Evolutionary conservation across 2,797 vertebrate genomes (phyloP).

Genomic region (Sebastes taczanowskii): DNA sequence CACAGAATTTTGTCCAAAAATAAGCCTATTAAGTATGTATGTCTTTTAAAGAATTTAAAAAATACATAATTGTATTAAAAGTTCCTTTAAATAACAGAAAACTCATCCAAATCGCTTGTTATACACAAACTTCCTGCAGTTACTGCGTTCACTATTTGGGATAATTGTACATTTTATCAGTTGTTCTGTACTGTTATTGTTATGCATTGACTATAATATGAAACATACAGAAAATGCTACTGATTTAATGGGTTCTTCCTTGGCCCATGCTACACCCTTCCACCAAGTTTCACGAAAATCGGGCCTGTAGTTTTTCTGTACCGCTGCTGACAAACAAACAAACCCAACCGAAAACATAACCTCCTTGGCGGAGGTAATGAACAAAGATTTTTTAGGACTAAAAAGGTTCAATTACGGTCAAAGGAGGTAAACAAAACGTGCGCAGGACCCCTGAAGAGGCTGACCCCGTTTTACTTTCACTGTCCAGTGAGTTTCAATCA

Average conservation of each 20-base stretch:
- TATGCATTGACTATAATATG: too few relatives aligned
- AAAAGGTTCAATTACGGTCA: not conserved
- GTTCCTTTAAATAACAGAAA: too few relatives aligned
- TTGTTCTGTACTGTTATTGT: too few relatives aligned
- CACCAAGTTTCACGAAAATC: not conserved
- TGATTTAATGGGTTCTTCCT: not conserved
- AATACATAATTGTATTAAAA: too few relatives aligned
- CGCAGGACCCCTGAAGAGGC: not conserved
- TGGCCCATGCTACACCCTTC: not conserved
- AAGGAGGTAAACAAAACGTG: not conserved
- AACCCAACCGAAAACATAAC: not conserved
- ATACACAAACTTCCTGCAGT: too few relatives aligned
- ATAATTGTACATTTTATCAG: too few relatives aligned
- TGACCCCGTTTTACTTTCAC: conserved; percentile 7
- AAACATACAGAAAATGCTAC: too few relatives aligned
- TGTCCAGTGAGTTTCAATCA: conserved; percentile 25
- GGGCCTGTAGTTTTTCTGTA: not conserved
- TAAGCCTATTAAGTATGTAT: too few relatives aligned
- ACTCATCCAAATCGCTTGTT: too few relatives aligned
- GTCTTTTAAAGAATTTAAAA: too few relatives aligned
- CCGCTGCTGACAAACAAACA: not conserved
- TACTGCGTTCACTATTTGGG: too few relatives aligned
- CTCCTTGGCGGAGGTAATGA: not conserved
- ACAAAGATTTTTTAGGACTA: not conserved
- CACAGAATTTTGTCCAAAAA: too few relatives aligned